phyloP scores from a whole-genome alignment of 2,888 invertebrate genomes.

The Heliconius erato region DNA sequence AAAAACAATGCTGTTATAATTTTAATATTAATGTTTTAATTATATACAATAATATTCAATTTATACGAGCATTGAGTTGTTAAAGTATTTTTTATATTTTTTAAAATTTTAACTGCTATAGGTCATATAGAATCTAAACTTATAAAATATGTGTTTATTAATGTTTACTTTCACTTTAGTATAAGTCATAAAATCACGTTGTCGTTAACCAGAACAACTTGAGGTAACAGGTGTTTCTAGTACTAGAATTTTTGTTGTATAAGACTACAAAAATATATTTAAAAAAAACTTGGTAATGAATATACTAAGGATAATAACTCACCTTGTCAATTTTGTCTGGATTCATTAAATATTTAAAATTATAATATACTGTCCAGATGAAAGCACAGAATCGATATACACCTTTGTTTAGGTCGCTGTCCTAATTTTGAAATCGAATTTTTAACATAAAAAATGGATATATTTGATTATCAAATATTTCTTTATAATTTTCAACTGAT shows the following conservation, averaged over 20 bases:
- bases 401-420: slow-evolving; percentile 74
- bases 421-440: slow-evolving; percentile 49
- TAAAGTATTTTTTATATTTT: not conserved
- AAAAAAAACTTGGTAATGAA: not conserved
- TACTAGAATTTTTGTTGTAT: not conserved
- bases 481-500: slow-evolving; percentile 5
- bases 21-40: too few relatives aligned
- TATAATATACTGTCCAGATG: slow-evolving; percentile 57
- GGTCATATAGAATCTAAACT: not conserved
- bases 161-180: slow-evolving; percentile 11
- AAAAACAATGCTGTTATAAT: not conserved
- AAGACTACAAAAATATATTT: not conserved
- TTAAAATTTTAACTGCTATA: not conserved
- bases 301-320: slow-evolving; percentile 9
- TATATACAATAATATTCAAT: too few relatives aligned
- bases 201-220: slow-evolving; percentile 29
- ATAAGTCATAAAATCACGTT: slow-evolving; percentile 26
- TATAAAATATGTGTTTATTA: not conserved
- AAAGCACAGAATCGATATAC: slow-evolving; percentile 74
- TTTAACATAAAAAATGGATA: slow-evolving; percentile 55
- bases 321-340: slow-evolving; percentile 12
- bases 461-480: slow-evolving; percentile 17
- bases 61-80: too few relatives aligned
- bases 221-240: slow-evolving; percentile 42
- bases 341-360: slow-evolving; percentile 29